Evolutionary conservation across 2,797 vertebrate species (phyloP), one percentile per base, ranked within the genome.

Genomic region (Paguma larvata): DNA sequence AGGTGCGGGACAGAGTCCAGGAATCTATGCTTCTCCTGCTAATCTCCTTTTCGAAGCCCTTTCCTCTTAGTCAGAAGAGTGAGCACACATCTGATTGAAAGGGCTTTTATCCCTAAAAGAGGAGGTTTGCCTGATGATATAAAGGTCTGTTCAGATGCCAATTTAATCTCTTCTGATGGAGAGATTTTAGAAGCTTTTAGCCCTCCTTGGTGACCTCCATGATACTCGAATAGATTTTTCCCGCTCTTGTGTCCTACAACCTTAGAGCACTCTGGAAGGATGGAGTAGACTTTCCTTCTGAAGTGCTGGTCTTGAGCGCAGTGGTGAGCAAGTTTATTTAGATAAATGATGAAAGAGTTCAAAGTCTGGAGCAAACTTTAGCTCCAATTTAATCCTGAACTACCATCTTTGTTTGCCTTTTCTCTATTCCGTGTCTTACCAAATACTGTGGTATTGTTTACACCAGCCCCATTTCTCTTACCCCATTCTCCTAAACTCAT

Each of bases 91-190:
- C 85, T 97, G 92, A 97, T 59, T 93, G 94, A 93, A 75, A 30
- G 6, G 48, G 59, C 85, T 97, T 96, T 97, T 84, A 84, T 95
- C 48, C 30, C 51, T 94, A 77, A 94, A 95, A 41, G 41, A 95
- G 48, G n/a, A 94, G 78, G 63, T 62, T 92, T 94, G 63, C 68
- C 87, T 83, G 65, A 78, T 94, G 83, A 95, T 94, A 91, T 18
- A 96, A 93, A 92, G 46, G 41, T 94, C 82, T 84, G 32, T 89
- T 91, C 68, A 83, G 15, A 96, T 86, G 72, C 68, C 87, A 96
- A 77, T 94, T 94, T 86, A 96, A 85, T 96, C 59, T 95, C 89
- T 93, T 92, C 75, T 91, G 85, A 94, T 91, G 91, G 79, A 96
- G 68, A 94, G 79, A 44, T 91, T 97, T 97, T 63, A 93, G 90